Conservation (phyloP, 1,140 invertebrate species). For the Lerema accius region DNA sequence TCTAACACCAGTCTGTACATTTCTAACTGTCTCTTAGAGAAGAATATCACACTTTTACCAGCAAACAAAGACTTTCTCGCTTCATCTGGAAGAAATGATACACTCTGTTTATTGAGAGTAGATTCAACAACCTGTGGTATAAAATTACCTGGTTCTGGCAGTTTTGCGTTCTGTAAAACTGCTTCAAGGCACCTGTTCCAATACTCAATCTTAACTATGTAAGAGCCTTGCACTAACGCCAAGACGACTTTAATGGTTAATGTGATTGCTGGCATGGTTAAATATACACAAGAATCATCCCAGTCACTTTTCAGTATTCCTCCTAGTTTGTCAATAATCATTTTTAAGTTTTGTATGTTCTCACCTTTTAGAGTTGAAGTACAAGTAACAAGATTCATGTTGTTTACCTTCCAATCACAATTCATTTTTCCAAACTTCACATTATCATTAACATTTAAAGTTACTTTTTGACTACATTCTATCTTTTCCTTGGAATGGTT, state of each 20-base stretch:
- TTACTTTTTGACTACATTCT: conserved; percentile 51
- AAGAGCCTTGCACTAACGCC: conserved; percentile 84
- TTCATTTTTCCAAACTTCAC: conserved; percentile 82
- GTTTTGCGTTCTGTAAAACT: conserved; percentile 60
- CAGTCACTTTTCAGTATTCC: conserved; percentile 75
- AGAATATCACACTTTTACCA: conserved; percentile 85
- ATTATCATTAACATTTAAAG: conserved; percentile 70
- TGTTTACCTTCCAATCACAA: conserved; percentile 76
- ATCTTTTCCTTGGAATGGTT: conserved; percentile 70
- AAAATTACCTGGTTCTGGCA: conserved; percentile 82
- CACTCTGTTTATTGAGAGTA: conserved; percentile 80
- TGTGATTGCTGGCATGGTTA: conserved; percentile 86
- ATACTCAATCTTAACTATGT: conserved; percentile 85
- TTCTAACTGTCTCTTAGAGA: conserved; percentile 83
- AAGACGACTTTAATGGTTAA: conserved; percentile 88
- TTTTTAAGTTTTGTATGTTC: conserved; percentile 62
- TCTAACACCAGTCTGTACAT: conserved; percentile 79
- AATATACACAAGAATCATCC: conserved; percentile 83
- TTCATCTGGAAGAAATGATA: conserved; percentile 82
- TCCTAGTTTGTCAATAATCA: conserved; percentile 64
- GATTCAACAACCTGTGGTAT: conserved; percentile 83
- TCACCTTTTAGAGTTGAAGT: conserved; percentile 77
- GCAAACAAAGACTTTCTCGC: conserved; percentile 83
- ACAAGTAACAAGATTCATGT: conserved; percentile 67
- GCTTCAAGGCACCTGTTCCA: conserved; percentile 83